Evolutionary conservation across 2,888 invertebrate species (phyloP).

Genomic region (Metopia argyrocephala): DNA sequence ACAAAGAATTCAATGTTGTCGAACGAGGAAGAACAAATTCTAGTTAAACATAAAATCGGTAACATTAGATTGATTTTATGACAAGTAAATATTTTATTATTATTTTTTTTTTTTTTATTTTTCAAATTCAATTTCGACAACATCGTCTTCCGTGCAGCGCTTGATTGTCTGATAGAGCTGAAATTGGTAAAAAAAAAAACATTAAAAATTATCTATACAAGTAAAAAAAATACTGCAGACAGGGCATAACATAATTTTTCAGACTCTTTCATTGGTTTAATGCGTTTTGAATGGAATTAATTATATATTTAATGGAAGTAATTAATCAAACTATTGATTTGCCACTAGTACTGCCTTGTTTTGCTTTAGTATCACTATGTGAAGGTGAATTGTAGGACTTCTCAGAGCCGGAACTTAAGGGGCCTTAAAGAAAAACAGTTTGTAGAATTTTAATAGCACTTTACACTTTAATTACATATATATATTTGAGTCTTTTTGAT

Average conservation of each 20-base stretch:
- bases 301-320: neutral
- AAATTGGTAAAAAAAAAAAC: slow-evolving; percentile 45
- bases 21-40: too few species aligned
- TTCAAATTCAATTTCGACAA: too few species aligned
- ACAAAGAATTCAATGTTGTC: too few species aligned
- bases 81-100: too few species aligned
- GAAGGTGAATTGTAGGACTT: slow-evolving; percentile 64
- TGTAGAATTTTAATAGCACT: neutral
- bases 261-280: slow-evolving; percentile 55
- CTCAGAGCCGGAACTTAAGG: slow-evolving; percentile 65
- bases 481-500: neutral
- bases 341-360: slow-evolving; percentile 39
- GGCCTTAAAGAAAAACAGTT: slow-evolving; percentile 56
- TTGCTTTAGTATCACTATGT: slow-evolving; percentile 57
- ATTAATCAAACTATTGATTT: slow-evolving; percentile 62
- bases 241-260: slow-evolving; percentile 47
- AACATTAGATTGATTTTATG: too few species aligned
- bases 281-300: slow-evolving; percentile 58
- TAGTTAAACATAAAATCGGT: too few species aligned
- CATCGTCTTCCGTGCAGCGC: too few species aligned
- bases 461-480: neutral
- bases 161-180: neutral
- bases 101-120: too few species aligned
- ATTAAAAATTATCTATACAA: slow-evolving; percentile 59
- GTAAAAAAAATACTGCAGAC: slow-evolving; percentile 57